A percentile compares a stretch with the other conserved stretches of the same genome.
phyloP scores from a whole-genome alignment of 2,888 invertebrate species.

The Epinotia ramella region DNA sequence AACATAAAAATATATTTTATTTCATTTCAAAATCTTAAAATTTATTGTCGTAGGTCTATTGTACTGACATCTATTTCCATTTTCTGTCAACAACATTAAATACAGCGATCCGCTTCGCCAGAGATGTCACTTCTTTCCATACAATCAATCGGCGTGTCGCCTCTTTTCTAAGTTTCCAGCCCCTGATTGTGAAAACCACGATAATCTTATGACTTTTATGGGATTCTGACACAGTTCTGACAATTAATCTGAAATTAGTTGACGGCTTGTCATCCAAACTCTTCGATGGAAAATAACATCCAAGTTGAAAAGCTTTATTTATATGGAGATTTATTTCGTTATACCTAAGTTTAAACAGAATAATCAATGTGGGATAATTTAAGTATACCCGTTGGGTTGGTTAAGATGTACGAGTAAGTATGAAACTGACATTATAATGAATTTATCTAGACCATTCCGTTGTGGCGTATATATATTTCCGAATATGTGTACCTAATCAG shows the following conservation, averaged over 20 bases:
- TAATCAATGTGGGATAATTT: not conserved
- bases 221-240: not conserved
- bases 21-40: too few species aligned
- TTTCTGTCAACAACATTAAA: too few species aligned
- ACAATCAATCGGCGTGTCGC: too few species aligned
- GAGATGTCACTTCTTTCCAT: too few species aligned
- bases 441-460: not conserved
- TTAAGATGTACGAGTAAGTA: conserved; percentile 4
- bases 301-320: not conserved
- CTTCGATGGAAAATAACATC: not conserved
- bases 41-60: too few species aligned
- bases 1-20: too few species aligned
- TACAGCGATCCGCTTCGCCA: too few species aligned
- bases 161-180: too few species aligned
- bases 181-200: not conserved
- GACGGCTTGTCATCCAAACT: not conserved
- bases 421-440: not conserved
- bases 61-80: too few species aligned
- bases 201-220: too few species aligned
- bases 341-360: not conserved
- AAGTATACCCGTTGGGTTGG: not conserved
- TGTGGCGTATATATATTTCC: not conserved
- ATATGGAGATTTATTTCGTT: not conserved
- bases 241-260: not conserved
- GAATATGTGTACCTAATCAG: too few species aligned